A percentile compares a stretch with the other conserved stretches of the same genome.
Conservation (phyloP, 2,113 vertebrate species). For the Microtus richardsoni region DNA sequence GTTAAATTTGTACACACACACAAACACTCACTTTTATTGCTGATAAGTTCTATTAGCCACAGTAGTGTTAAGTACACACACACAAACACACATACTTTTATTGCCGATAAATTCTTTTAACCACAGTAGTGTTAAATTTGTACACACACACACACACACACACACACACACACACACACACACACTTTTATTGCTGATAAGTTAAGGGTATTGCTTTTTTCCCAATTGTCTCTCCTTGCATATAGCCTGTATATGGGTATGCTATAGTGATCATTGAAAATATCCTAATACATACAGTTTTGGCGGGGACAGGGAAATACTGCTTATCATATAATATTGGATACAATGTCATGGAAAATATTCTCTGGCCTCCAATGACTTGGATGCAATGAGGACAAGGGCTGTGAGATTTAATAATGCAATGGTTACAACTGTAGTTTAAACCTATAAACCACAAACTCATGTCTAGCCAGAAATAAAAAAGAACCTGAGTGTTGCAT, state of each 20-base stretch:
- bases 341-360: slow-evolving; percentile 55
- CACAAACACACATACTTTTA: slow-evolving; percentile 20
- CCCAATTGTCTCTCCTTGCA: slow-evolving; percentile 8
- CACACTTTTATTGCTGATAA: not conserved
- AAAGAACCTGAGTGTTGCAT: slow-evolving; percentile 42
- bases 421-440: slow-evolving; percentile 61
- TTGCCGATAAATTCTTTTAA: not conserved
- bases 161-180: not conserved
- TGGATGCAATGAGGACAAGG: not conserved
- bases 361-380: slow-evolving; percentile 58
- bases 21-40: not conserved
- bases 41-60: not conserved
- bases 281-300: not conserved
- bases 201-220: not conserved
- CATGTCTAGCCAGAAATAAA: slow-evolving; percentile 55
- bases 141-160: not conserved
- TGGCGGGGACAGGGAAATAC: not conserved
- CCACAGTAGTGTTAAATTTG: not conserved
- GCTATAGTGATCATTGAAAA: not conserved
- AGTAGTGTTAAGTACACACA: not conserved
- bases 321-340: not conserved
- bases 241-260: not conserved
- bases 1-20: not conserved
- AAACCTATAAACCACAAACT: slow-evolving; percentile 70
- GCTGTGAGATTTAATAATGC: slow-evolving; percentile 68